phyloP scores from a whole-genome alignment of 1,140 invertebrate species.

The Reticulitermes speratus region DNA sequence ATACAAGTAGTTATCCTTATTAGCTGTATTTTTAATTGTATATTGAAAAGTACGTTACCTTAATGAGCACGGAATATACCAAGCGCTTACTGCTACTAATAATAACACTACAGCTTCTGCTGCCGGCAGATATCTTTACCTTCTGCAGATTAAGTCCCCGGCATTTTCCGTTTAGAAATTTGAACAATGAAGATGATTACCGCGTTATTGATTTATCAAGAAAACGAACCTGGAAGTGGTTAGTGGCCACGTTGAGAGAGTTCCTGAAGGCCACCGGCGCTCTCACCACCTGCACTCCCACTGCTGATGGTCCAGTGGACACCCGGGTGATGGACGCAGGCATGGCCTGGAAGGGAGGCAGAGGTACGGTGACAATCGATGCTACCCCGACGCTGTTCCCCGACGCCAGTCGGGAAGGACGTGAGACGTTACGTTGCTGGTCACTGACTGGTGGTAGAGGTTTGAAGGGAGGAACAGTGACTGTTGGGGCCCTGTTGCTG shows the following conservation, averaged over 20 bases:
- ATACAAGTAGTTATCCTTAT: too few species aligned
- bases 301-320: background rate
- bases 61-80: too few species aligned
- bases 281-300: background rate
- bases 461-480: constrained; percentile 42
- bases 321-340: constrained; percentile 42
- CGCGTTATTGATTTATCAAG: too few species aligned
- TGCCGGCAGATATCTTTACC: too few species aligned
- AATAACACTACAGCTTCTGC: too few species aligned
- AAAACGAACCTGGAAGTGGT: constrained; percentile 28
- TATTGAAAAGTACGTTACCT: too few species aligned
- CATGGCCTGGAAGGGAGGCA: constrained; percentile 50
- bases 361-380: constrained; percentile 40
- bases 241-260: constrained; percentile 21
- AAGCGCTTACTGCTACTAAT: too few species aligned
- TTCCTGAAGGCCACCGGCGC: constrained; percentile 25
- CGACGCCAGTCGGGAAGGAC: constrained; percentile 21
- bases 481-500: constrained; percentile 40
- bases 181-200: background rate
- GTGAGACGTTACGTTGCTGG: background rate
- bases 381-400: constrained; percentile 35
- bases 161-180: background rate
- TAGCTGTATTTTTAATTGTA: too few species aligned
- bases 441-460: constrained; percentile 46
- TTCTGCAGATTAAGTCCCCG: background rate